phyloP scores from a whole-genome alignment of 2,888 invertebrate species.

The Sepiola atlantica region DNA sequence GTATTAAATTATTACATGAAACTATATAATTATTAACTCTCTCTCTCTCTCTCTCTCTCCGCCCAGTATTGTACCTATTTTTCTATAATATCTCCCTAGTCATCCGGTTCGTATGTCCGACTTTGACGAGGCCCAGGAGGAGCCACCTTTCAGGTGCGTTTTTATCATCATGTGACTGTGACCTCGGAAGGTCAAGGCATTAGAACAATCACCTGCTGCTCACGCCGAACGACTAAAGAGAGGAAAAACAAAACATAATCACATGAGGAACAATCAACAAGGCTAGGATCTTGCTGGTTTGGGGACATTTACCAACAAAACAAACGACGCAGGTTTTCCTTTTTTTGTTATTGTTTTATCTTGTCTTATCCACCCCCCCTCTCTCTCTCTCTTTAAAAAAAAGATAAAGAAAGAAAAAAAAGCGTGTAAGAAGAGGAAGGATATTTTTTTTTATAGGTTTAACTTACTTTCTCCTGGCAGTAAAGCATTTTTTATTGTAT shows the following conservation, averaged over 20 bases:
- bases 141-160: slow-evolving; percentile 32
- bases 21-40: background rate
- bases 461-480: background rate
- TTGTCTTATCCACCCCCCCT: background rate
- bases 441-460: background rate
- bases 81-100: background rate
- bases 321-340: background rate
- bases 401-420: background rate
- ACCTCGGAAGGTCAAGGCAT: slow-evolving; percentile 1
- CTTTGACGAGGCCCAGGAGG: background rate
- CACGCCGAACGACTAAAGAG: background rate
- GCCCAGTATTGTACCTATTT: background rate
- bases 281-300: background rate
- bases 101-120: background rate
- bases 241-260: background rate
- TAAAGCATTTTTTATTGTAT: background rate
- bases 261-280: background rate
- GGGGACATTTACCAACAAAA: background rate
- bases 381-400: background rate
- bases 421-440: background rate
- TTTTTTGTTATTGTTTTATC: background rate
- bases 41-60: background rate
- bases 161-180: background rate
- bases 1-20: slow-evolving; percentile 9
- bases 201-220: background rate